Base-by-base conservation (phyloP, 2,113 vertebrate species). In the Coptodon bakossiorum region DNA sequence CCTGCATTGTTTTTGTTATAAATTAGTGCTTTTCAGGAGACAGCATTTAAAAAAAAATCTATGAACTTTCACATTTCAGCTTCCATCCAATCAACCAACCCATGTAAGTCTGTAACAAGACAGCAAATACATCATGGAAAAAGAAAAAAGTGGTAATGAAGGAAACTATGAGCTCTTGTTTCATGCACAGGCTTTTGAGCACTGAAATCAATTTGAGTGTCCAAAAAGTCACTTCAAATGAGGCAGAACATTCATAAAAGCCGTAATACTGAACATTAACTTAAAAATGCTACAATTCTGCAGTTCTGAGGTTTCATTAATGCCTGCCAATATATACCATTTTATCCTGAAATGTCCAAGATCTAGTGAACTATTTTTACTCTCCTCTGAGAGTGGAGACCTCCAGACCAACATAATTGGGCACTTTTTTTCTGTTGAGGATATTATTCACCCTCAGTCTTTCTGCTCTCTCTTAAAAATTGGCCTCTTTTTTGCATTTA, bases 171-270 rank as follows among this genome's bases (percentile, higher is more conserved):
- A 89, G 86, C 81, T 90, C 79, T 85, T 4, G 63, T 93, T 93
- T 88, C 24, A 88, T 29, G 61, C 40, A 5, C 52, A 83, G 86
- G 59, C 76, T 83, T 73, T 80, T 27, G 45, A 84, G 83, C 40
- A 59, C 59, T 6, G 73, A 88, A 82, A 90, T 93, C 79, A 56
- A 82, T 45, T 48, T 79, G 84, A 29, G 24, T 83, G 87, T 91
- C 86, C 88, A 91, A 89, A 86, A 92, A 90, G 87, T 91, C 83
- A 22, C 81, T 88, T 90, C 71, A 92, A 92, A 93, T 92, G 90
- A 95, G 90, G 92, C 93, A 86, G 83, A 94, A 93, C 91, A 85
- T 94, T 91, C 87, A 92, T 89, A 90, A 89, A 93, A 93, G 82
- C 6, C 1, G 17, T 81, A 80, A 88, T 81, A 53, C 57, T 80